Evolutionary conservation across 2,797 vertebrate species (phyloP).

Genomic region (Neostethus bicornis): DNA sequence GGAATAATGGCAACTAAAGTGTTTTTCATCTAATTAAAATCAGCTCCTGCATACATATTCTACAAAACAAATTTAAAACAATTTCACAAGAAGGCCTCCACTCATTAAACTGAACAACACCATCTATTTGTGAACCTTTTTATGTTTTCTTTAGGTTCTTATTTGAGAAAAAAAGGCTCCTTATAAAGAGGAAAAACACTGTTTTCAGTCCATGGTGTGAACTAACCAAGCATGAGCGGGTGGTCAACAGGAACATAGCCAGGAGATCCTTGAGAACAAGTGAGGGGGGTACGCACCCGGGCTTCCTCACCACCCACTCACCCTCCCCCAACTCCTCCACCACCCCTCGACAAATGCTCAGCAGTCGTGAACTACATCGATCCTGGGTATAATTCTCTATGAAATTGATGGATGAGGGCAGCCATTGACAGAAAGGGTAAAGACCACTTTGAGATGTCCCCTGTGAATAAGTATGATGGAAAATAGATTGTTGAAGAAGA

Average conservation of each 20-base stretch:
- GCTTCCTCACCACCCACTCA: background rate
- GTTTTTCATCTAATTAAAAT: constrained; percentile 32
- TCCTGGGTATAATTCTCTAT: constrained; percentile 93
- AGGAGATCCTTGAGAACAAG: constrained; percentile 70
- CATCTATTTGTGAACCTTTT: constrained; percentile 26
- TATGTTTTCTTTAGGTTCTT: constrained; percentile 29
- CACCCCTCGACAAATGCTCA: constrained; percentile 79
- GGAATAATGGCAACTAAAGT: constrained; percentile 25
- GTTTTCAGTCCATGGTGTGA: constrained; percentile 60
- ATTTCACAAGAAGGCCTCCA: constrained; percentile 21
- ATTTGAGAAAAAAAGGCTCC: constrained; percentile 9
- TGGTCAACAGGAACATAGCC: constrained; percentile 64
- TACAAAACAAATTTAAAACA: constrained; percentile 15
- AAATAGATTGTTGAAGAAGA: constrained; percentile 87
- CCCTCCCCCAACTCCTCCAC: constrained; percentile 34
- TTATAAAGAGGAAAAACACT: constrained; percentile 41
- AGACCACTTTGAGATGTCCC: constrained; percentile 88
- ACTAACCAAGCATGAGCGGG: constrained; percentile 75
- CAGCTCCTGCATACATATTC: constrained; percentile 18
- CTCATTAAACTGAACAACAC: constrained; percentile 23
- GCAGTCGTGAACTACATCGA: constrained; percentile 90
- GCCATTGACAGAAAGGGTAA: constrained; percentile 91
- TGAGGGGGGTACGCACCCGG: constrained; percentile 62
- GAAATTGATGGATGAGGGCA: constrained; percentile 92
- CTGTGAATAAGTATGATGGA: constrained; percentile 86